phyloP scores from a whole-genome alignment of 2,113 vertebrate genomes.

The Chaetorhynchus papuensis region DNA sequence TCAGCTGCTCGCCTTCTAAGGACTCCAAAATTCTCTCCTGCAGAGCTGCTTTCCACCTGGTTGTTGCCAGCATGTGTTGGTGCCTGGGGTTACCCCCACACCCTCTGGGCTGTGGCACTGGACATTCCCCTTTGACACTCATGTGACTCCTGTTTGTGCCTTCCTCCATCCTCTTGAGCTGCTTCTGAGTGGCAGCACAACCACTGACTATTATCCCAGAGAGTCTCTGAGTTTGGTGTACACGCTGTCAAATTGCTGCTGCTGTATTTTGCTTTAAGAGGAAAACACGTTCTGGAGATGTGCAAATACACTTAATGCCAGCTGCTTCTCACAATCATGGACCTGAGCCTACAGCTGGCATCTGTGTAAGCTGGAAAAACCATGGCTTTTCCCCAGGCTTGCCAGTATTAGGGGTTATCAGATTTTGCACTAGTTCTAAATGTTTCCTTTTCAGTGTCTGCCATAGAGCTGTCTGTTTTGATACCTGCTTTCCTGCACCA shows the following conservation, averaged over 20 bases:
- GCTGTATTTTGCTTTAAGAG: background rate
- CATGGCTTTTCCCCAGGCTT: background rate
- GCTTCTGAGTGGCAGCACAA: background rate
- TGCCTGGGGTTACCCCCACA: background rate
- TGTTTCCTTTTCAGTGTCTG: background rate
- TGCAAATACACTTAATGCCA: background rate
- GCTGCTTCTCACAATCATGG: background rate
- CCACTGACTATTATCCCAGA: background rate
- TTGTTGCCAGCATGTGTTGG: background rate
- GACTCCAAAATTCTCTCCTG: background rate
- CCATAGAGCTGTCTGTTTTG: background rate
- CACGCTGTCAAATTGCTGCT: background rate
- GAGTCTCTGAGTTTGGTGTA: background rate
- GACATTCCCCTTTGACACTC: background rate
- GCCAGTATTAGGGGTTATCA: background rate
- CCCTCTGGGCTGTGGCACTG: background rate
- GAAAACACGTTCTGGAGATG: background rate
- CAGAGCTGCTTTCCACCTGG: background rate
- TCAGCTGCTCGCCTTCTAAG: background rate
- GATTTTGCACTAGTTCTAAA: background rate
- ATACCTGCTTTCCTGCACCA: background rate
- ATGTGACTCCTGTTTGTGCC: background rate
- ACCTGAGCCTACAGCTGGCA: background rate
- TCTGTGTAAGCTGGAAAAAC: background rate
- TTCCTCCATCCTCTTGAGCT: background rate